Base-by-base conservation (phyloP, 2,888 invertebrate species). In the Drosophila demipolita region DNA sequence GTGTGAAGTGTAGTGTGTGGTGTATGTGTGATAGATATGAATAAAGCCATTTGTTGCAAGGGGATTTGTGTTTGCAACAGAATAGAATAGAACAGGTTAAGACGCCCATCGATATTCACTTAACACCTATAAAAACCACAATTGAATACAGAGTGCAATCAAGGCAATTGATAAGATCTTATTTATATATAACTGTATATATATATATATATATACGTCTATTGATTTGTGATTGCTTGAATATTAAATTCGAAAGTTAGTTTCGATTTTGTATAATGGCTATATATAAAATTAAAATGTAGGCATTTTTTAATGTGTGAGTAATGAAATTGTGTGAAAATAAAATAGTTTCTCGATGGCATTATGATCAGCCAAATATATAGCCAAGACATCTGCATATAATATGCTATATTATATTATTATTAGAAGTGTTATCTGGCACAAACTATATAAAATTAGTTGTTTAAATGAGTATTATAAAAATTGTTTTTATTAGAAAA, bases 21-120 rank as follows among this genome's bases (percentile, higher is more conserved):
- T 6, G 29, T 29, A 1, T 29, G 29, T 2, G 29, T 29, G 29
- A 40, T n/a, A 2, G 36, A 12, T n/a, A 26, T 36, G 12, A 48
- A 42, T 42, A 29, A 26, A 33, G 33, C 33, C 12, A 49, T 67
- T 66, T 65, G 65, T 35, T 53, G 66, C 66, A 38, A 38, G n/a
- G 33, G 35, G 15, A 38, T 48, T 42, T 62, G 54, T 48, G 32
- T 11, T 17, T 29, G 36, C n/a, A 38, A 0, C 54, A 29, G 26
- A 17, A n/a, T 26, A 26, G 17, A 54, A 15, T 26, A 26, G 17
- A 54, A 15, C 9, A 26, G 26, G 8, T 2, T 17, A 15, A 26
- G 26, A 8, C 8, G 12, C 20, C 15, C 23, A 15, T 48, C 12
- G 15, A 26, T 48, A 15, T 48, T 48, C 23, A 26, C 3, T 8